phyloP scores from a whole-genome alignment of 2,888 invertebrate species.

The Ypsolopha scabrella region DNA sequence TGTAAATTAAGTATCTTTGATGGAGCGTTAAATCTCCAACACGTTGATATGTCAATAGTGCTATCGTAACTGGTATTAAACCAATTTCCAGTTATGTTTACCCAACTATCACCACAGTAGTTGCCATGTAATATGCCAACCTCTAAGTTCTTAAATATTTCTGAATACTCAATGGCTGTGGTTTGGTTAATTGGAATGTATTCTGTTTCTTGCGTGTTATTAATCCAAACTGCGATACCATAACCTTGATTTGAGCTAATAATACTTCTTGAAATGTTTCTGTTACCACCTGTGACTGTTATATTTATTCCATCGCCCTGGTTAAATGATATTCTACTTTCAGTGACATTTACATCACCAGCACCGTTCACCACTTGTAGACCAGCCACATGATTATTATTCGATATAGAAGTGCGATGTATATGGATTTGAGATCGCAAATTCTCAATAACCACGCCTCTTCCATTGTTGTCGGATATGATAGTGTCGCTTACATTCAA shows the following conservation, averaged over 20 bases:
- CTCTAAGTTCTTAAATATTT: conserved; percentile 88
- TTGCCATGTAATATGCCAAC: conserved; percentile 94
- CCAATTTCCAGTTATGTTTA: conserved; percentile 93
- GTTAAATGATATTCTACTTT: conserved; percentile 90
- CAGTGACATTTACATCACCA: conserved; percentile 94
- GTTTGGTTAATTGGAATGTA: conserved; percentile 87
- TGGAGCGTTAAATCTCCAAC: conserved; percentile 75
- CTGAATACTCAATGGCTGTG: conserved; percentile 87
- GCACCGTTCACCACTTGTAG: conserved; percentile 91
- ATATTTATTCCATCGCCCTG: conserved; percentile 96
- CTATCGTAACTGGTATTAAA: conserved; percentile 85
- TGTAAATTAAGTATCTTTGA: conserved; percentile 73
- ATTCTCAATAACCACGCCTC: conserved; percentile 95
- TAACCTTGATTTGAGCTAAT: conserved; percentile 90
- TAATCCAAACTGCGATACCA: conserved; percentile 91
- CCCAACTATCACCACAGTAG: conserved; percentile 85
- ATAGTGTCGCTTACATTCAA: conserved; percentile 87
- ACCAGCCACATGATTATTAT: conserved; percentile 92
- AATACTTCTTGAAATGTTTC: conserved; percentile 89
- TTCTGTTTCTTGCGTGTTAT: conserved; percentile 83
- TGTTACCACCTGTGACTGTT: conserved; percentile 93
- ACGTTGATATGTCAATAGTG: conserved; percentile 86
- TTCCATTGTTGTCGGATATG: conserved; percentile 90
- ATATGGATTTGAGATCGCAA: conserved; percentile 90
- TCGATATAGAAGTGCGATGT: conserved; percentile 83